Base-by-base conservation (phyloP, 2,797 vertebrate species). In the Sebastes itinus region DNA sequence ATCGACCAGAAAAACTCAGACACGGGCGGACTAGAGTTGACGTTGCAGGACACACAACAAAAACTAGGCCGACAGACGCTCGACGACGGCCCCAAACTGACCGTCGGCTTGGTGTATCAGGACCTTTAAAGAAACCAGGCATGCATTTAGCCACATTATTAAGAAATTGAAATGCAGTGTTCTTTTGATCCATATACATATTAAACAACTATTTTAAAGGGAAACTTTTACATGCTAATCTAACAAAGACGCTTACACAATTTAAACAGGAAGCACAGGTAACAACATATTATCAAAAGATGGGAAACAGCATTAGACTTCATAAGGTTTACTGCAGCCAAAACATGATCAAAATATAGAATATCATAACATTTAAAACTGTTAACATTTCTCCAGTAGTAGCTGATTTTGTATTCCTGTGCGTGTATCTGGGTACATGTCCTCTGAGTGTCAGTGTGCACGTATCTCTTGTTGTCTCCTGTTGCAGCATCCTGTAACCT, bases 401-500 rank as follows among this genome's bases (percentile, higher is more conserved):
- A 12, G 28, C 20, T 62, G 75, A 23, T 49, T 28, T 38, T 52
- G 58, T 42, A 10, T 10, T 55, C 30, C 9, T 68, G 62, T 70
- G 56, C 59, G n/a, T 33, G 28, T 63, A 33, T 54, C 67, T 60
- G 16, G 9, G 10, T 73, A 14, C 58, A 14, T 66, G 56, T 75
- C 55, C 25, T 22, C 38, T 22, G 13, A 63, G 42, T 38, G 14
- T 59, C 33, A 14, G 49, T 46, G 2, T 20, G 11, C 49, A 49
- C 18, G 2, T 22, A 12, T 52, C 63, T 71, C 23, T 20, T 63
- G 30, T n/a, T 11, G 4, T 65, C 9, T 75, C 42, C 4, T 46
- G 7, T 62, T 65, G 90, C 92, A 99, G 98, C 98, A 99, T 95
- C 98, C 99, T 28, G 98, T 98, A 81, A 98, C 98, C 91, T 99